These are phyloP conservation scores for Chaetodon trifasciatus DNA, from an alignment of 2,797 vertebrate genomes.

Conservation along the genomic window DNA sequence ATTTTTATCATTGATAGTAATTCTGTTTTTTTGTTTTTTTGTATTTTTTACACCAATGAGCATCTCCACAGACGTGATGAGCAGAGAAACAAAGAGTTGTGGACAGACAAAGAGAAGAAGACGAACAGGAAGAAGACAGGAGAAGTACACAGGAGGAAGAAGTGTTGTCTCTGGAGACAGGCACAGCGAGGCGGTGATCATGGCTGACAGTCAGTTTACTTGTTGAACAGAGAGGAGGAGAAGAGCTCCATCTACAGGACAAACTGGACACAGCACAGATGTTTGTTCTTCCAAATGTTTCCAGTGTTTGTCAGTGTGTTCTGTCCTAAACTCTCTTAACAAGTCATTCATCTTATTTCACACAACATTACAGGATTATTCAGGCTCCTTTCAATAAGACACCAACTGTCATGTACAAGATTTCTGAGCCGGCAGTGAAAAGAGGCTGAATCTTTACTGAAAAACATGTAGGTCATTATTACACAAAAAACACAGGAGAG, in stretches of 20 bases:
- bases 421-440: too few relatives aligned
- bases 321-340: too few relatives aligned
- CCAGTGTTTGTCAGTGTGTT: too few relatives aligned
- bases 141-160: constrained; percentile 2
- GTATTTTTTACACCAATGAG: neutral
- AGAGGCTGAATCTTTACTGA: too few relatives aligned
- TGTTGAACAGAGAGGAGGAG: constrained; percentile 84
- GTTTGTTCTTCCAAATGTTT: neutral
- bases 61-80: neutral
- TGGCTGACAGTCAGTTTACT: neutral
- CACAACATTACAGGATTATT: too few relatives aligned
- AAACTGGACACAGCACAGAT: neutral
- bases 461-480: too few relatives aligned
- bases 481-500: too few relatives aligned
- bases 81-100: constrained; percentile 44
- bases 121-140: neutral
- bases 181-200: neutral
- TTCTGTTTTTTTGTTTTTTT: neutral
- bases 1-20: neutral
- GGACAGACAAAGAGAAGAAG: constrained; percentile 11
- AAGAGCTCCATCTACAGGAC: constrained; percentile 93
- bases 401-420: too few relatives aligned
- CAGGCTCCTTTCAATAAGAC: too few relatives aligned
- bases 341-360: too few relatives aligned
- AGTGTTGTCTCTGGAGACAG: neutral